phyloP scores from a whole-genome alignment of 2,113 vertebrate genomes.

The Pomatorhinus ruficollis region DNA sequence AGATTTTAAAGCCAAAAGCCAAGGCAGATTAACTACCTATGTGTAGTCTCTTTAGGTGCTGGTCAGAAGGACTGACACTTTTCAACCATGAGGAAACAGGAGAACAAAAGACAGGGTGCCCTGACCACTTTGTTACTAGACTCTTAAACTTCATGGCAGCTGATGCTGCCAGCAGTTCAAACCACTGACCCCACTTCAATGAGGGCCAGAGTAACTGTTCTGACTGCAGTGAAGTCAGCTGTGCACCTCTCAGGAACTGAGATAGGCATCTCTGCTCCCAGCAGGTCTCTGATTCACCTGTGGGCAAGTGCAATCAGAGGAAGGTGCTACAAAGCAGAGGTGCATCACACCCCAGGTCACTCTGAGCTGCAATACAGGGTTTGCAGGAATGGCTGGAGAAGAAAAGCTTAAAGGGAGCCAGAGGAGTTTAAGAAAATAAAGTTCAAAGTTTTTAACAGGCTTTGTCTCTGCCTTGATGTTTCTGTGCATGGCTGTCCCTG shows the following conservation, averaged over 20 bases:
- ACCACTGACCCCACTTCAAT: background rate
- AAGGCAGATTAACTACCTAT: background rate
- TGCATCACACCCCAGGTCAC: background rate
- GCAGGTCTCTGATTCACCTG: background rate
- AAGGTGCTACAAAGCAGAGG: slow-evolving; percentile 4
- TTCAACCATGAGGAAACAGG: background rate
- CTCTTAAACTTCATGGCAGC: background rate
- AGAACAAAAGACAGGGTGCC: background rate
- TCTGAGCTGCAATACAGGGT: background rate
- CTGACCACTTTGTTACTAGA: background rate
- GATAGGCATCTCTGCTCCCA: background rate
- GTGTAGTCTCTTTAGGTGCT: background rate
- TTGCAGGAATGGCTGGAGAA: background rate
- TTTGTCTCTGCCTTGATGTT: background rate
- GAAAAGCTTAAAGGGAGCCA: background rate
- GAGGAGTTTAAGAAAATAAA: background rate
- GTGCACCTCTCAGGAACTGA: background rate
- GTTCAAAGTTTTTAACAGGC: background rate
- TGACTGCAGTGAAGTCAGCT: background rate
- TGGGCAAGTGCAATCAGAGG: background rate
- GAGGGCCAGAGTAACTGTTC: background rate
- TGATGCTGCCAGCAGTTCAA: background rate
- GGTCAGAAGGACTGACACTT: background rate
- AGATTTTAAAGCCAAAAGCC: background rate
- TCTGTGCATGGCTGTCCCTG: background rate